Base-by-base conservation (phyloP, 2,797 vertebrate species). In the Zenarchopterus dispar region DNA sequence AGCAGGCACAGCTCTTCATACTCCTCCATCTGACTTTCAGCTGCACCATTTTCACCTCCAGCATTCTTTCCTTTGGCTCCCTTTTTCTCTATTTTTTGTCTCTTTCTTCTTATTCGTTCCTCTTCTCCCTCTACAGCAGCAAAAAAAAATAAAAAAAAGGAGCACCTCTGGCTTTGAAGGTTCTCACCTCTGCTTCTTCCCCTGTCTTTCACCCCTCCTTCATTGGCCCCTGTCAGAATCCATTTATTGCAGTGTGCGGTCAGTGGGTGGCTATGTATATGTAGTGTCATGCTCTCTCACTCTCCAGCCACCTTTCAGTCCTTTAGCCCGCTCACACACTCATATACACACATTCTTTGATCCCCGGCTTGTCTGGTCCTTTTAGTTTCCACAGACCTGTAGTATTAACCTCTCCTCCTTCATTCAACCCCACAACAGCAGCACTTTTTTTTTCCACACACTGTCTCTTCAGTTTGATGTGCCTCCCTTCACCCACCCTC, bases 191-290 rank as follows among this genome's bases (percentile, higher is more conserved):
- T 52, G 0, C 59, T 56, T 24, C 52, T 55, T 39, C 64, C 55
- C 55, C 56, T 26, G n/a, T 49, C 53, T 42, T 43, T 68, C 67
- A 28, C 57, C 45, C 67, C 51, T 64, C 70, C 67, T 57, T 54
- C 45, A 42, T 65, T 33, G 19, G 73, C 62, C 72, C 60, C 67
- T 88, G 88, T 90, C 88, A 89, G 70, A 85, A 84, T 81, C 78
- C 72, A 89, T 92, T 88, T 89, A 84, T 83, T 82, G 64, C 80
- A 18, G 70, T 67, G 69, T 82, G 82, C 76, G 65, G 81, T 84
- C 87, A 86, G 72, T 87, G 82, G 84, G 82, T 84, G 81, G 77
- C 80, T 88, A 62, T 86, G 82, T 87, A 78, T 86, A 80, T 89
- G 78, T 84, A 77, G 80, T 62, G 77, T 87, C 90, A 89, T 89